phyloP scores from a whole-genome alignment of 2,113 vertebrate genomes.

The Thomomys bottae region DNA sequence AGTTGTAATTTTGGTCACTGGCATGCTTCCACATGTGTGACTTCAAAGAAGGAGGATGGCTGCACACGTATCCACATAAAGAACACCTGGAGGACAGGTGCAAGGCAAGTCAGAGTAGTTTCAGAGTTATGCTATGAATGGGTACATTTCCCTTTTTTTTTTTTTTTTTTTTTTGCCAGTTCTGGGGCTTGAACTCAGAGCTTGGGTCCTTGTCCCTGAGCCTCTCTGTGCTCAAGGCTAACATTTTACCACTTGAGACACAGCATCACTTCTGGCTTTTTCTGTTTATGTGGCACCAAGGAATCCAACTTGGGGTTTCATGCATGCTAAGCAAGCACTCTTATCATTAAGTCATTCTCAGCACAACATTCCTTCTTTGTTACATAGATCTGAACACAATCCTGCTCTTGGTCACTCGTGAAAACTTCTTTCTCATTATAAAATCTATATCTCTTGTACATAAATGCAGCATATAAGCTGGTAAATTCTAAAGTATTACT shows the following conservation, averaged over 20 bases:
- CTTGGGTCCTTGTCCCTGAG: no score
- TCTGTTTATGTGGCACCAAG: no score
- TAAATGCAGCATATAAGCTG: slow-evolving; percentile 9
- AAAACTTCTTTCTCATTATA: not conserved
- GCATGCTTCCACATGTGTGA: slow-evolving; percentile 99
- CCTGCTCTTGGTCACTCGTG: not conserved
- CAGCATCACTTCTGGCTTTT: no score
- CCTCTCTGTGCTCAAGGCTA: no score
- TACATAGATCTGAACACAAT: no score
- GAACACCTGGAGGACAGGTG: slow-evolving; percentile 89
- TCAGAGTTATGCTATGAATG: not conserved
- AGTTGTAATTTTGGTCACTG: slow-evolving; percentile 99
- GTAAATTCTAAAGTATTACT: slow-evolving; percentile 5
- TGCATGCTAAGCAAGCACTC: no score
- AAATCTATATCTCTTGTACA: not conserved
- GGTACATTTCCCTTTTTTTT: not conserved
- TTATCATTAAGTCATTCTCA: no score
- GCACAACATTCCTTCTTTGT: no score
- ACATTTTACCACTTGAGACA: no score
- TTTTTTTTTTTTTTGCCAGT: no score
- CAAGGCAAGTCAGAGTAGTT: not conserved
- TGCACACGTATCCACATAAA: slow-evolving; percentile 98
- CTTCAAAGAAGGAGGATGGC: slow-evolving; percentile 97
- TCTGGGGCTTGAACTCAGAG: no score
- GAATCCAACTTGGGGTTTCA: no score